Conservation (phyloP, 2,888 invertebrate genomes). For the Andrena hattorfiana region DNA sequence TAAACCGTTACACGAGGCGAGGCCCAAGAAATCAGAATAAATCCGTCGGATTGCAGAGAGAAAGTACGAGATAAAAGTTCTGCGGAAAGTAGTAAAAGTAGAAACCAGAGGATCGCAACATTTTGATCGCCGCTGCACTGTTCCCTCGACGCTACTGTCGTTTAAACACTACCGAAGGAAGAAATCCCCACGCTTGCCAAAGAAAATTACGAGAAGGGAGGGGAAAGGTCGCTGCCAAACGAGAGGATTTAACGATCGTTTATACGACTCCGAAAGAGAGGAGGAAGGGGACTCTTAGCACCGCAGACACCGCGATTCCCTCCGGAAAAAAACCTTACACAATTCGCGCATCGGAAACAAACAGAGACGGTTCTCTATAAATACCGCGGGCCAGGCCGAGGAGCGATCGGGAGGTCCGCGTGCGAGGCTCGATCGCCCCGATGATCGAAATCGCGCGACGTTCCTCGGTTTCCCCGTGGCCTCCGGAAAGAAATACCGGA, state of each 20-base stretch:
- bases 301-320: neutral
- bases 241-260: no score
- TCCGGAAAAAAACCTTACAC: constrained; percentile 13
- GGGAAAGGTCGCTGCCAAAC: no score
- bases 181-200: no score
- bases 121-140: constrained; percentile 18
- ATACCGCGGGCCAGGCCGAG: constrained; percentile 33
- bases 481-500: constrained; percentile 45
- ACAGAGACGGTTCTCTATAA: constrained; percentile 40
- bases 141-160: neutral
- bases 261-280: no score
- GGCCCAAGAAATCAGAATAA: constrained; percentile 8
- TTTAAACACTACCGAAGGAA: no score
- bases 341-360: constrained; percentile 50
- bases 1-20: constrained; percentile 21
- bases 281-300: no score
- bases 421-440: neutral
- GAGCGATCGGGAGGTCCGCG: constrained; percentile 3
- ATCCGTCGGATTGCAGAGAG: neutral
- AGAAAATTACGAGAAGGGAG: no score
- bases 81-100: neutral
- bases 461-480: constrained; percentile 2
- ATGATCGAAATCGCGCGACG: neutral
- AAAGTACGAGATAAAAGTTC: neutral
- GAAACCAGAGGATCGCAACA: neutral